These are phyloP conservation scores for Chloebia gouldiae DNA, from an alignment of 2,113 vertebrate species.

Conservation along the genomic window DNA sequence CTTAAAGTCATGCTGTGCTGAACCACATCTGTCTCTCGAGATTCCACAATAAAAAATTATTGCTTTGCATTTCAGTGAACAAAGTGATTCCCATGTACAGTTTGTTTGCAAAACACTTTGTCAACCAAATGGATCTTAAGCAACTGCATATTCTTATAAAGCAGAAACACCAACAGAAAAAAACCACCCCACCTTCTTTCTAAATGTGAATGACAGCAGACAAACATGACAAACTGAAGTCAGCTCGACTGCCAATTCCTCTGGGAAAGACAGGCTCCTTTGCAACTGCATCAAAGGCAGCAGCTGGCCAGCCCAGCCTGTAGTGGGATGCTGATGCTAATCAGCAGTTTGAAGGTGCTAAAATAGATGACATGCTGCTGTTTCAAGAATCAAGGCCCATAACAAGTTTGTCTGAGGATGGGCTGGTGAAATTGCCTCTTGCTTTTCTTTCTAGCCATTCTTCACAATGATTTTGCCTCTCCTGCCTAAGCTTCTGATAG, in stretches of 20 bases:
- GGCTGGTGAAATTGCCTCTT: neutral
- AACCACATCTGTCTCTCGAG: conserved; percentile 14
- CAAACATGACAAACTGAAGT: neutral
- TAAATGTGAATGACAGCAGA: neutral
- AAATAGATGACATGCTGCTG: neutral
- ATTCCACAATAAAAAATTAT: conserved; percentile 10
- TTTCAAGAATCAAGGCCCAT: neutral
- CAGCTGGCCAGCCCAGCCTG: neutral
- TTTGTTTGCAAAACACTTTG: conserved; percentile 56
- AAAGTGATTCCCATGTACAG: conserved; percentile 23
- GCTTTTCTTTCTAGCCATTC: neutral
- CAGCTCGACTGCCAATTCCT: neutral
- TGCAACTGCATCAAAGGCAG: neutral
- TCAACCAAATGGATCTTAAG: conserved; percentile 34
- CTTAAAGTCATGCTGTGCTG: neutral
- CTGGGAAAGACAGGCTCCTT: neutral
- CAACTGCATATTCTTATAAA: neutral
- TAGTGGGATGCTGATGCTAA: neutral
- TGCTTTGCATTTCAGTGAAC: neutral
- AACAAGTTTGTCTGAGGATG: neutral
- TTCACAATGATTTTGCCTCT: neutral
- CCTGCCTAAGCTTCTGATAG: neutral
- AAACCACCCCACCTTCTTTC: neutral
- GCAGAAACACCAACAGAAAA: neutral
- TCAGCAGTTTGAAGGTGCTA: neutral